These are phyloP conservation scores for Pagetopsis macropterus DNA, from an alignment of 2,797 vertebrate genomes.

Conservation along the genomic window DNA sequence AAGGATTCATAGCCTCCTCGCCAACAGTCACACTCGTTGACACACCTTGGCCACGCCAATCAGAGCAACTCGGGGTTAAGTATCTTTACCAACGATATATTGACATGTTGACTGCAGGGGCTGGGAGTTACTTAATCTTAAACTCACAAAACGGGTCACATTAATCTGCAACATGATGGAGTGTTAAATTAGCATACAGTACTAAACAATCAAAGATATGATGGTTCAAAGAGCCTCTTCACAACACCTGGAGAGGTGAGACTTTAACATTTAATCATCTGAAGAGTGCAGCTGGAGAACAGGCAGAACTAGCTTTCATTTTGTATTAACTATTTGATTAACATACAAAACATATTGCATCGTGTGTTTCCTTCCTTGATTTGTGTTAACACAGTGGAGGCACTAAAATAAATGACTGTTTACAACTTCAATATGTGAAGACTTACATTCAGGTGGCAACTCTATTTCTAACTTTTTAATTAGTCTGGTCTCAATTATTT, in stretches of 20 bases:
- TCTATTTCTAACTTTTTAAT: too few species aligned
- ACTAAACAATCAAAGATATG: not conserved
- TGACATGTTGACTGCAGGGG: too few species aligned
- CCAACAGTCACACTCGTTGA: too few species aligned
- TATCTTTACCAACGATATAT: too few species aligned
- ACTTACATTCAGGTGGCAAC: not conserved
- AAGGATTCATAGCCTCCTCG: not conserved
- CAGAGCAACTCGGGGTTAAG: too few species aligned
- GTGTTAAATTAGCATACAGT: constrained; percentile 9
- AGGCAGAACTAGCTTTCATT: not conserved
- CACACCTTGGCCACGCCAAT: too few species aligned
- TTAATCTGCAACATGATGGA: not conserved
- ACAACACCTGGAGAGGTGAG: constrained; percentile 25
- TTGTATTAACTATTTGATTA: too few species aligned
- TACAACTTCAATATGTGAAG: not conserved
- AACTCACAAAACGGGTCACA: constrained; percentile 28
- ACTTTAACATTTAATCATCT: constrained; percentile 14
- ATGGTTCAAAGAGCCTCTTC: constrained; percentile 18
- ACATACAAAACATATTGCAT: not conserved
- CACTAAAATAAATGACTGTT: not conserved
- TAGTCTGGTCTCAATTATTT: too few species aligned
- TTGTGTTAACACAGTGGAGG: not conserved
- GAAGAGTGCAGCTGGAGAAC: constrained; percentile 22
- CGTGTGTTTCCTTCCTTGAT: too few species aligned
- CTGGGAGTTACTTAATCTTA: not conserved